Evolutionary conservation across 2,888 invertebrate genomes (phyloP).

Genomic region (Calameuta filiformis): DNA sequence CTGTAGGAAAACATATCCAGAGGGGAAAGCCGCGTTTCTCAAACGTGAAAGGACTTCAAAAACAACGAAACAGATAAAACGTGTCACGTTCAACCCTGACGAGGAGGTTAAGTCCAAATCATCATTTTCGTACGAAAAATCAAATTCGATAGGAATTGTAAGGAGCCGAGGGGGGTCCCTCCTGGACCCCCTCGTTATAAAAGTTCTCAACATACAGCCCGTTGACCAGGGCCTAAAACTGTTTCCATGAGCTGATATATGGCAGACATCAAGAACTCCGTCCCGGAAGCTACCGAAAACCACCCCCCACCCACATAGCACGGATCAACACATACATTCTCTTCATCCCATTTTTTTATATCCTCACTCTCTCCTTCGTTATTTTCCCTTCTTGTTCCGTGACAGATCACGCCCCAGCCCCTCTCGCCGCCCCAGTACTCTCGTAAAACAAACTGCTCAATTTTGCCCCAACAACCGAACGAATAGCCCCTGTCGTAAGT

Average conservation of each 20-base stretch:
- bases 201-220: not conserved
- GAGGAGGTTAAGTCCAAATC: not conserved
- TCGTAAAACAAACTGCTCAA: conserved; percentile 59
- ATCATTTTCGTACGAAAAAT: not conserved
- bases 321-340: conserved; percentile 9
- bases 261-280: conserved; percentile 10
- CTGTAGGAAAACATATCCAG: too few relatives aligned
- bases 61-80: too few relatives aligned
- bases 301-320: not conserved
- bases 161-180: not conserved
- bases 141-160: conserved; percentile 24
- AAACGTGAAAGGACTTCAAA: too few relatives aligned
- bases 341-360: conserved; percentile 2
- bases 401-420: conserved; percentile 7
- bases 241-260: conserved; percentile 32
- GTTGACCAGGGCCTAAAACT: conserved; percentile 21
- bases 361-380: conserved; percentile 3
- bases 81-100: too few relatives aligned
- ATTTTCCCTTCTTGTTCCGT: conserved; percentile 19
- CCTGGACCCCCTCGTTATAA: not conserved
- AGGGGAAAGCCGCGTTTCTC: too few relatives aligned
- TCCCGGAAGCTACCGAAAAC: too few relatives aligned
- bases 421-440: conserved; percentile 3
- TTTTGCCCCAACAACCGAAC: conserved; percentile 54
- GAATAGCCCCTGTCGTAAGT: conserved; percentile 48